Percentiles rank a stretch among this genome's conserved stretches.
Evolutionary conservation across 2,113 vertebrate species (phyloP).

Genomic region (Charadrius vociferus): DNA sequence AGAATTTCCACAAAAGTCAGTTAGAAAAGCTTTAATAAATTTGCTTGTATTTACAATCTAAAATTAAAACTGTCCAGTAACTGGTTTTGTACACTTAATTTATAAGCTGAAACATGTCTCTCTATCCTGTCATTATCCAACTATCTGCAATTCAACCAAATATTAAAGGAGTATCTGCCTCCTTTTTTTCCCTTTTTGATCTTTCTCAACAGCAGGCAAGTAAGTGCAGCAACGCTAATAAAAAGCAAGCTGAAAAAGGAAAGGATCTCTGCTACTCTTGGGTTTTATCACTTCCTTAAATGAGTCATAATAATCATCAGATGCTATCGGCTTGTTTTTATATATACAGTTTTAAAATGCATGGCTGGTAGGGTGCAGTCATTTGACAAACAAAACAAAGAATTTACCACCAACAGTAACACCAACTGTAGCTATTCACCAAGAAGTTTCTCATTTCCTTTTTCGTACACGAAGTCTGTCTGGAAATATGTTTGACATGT

Average conservation of each 20-base stretch:
- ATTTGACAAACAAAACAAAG: slow-evolving; percentile 29
- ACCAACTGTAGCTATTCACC: background rate
- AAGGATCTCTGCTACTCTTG: background rate
- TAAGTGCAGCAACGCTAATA: background rate
- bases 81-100: background rate
- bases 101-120: background rate
- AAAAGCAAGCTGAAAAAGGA: background rate
- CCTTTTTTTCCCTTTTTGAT: background rate
- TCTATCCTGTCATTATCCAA: background rate
- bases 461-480: background rate
- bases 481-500: background rate
- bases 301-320: slow-evolving; percentile 37
- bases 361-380: background rate
- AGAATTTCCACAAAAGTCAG: background rate
- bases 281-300: slow-evolving; percentile 50
- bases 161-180: background rate
- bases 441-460: slow-evolving; percentile 28
- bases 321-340: slow-evolving; percentile 37
- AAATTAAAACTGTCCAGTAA: background rate
- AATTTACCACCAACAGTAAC: slow-evolving; percentile 9
- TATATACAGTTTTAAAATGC: slow-evolving; percentile 10
- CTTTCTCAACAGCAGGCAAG: background rate
- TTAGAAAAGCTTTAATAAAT: background rate
- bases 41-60: background rate
- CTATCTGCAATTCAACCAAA: background rate